These are phyloP conservation scores for Noctilio leporinus DNA, from an alignment of 2,113 vertebrate genomes.

Conservation along the genomic window DNA sequence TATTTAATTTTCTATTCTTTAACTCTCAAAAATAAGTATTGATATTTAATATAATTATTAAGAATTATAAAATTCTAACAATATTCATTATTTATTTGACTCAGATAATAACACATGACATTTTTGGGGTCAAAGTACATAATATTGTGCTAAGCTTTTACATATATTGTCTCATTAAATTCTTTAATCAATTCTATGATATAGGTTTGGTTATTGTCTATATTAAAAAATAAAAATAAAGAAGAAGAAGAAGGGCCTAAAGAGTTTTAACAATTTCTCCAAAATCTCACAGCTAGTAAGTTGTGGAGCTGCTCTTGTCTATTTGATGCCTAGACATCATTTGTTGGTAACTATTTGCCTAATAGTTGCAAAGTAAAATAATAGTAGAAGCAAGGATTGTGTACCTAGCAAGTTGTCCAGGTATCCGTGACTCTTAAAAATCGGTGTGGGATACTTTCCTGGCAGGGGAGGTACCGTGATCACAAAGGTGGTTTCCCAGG, in stretches of 20 bases:
- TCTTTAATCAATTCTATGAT: background rate
- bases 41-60: background rate
- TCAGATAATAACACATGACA: background rate
- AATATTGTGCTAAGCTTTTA: background rate
- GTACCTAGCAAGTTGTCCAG: background rate
- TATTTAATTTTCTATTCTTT: background rate
- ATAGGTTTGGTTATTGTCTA: background rate
- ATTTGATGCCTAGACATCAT: too few species aligned
- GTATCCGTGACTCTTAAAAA: background rate
- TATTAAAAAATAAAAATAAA: background rate
- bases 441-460: too few species aligned
- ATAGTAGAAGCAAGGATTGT: background rate
- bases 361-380: background rate
- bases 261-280: background rate
- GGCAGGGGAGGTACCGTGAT: too few species aligned
- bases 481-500: too few species aligned
- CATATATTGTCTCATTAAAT: background rate
- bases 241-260: background rate
- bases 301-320: background rate
- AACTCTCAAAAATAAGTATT: background rate
- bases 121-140: background rate
- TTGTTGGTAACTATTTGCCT: too few species aligned
- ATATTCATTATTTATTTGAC: background rate
- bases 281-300: background rate
- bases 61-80: background rate